Percentiles rank a stretch among this genome's conserved stretches.
Evolutionary conservation across 2,888 invertebrate genomes (phyloP).

Genomic region (Chesias legatella): DNA sequence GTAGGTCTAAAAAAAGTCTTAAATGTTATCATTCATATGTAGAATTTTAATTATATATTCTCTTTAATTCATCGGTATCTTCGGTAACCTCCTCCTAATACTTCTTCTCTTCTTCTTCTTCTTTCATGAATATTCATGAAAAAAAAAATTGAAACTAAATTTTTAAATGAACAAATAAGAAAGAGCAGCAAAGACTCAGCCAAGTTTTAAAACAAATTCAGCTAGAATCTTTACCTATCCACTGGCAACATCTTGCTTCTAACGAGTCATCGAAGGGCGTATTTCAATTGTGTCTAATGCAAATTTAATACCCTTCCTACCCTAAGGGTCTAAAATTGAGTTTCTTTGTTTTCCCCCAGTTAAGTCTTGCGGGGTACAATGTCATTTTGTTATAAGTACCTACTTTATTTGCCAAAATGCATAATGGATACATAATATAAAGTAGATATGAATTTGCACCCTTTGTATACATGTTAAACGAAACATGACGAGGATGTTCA

Average conservation of each 20-base stretch:
- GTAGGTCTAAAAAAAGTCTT: too few relatives aligned
- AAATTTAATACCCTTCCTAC: conserved; percentile 76
- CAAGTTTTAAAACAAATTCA: not conserved
- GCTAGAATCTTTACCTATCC: not conserved
- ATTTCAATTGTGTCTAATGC: conserved; percentile 79
- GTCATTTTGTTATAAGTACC: conserved; percentile 8
- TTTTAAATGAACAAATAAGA: too few relatives aligned
- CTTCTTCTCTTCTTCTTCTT: too few relatives aligned
- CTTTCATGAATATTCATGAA: too few relatives aligned
- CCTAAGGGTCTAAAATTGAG: conserved; percentile 64
- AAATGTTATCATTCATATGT: too few relatives aligned
- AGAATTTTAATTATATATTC: too few relatives aligned
- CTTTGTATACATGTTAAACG: too few relatives aligned
- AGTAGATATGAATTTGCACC: conserved; percentile 4
- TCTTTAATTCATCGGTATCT: too few relatives aligned
- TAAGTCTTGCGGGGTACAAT: conserved; percentile 7
- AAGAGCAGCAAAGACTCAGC: too few relatives aligned
- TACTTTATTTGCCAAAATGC: conserved; percentile 4
- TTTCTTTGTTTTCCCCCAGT: conserved; percentile 66
- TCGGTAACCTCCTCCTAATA: too few relatives aligned
- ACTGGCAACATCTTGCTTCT: conserved; percentile 32
- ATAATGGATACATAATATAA: conserved; percentile 1
- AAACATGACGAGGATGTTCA: too few relatives aligned
- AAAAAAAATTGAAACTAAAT: too few relatives aligned
- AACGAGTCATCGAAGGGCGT: conserved; percentile 74